phyloP scores from a whole-genome alignment of 2,888 invertebrate genomes.

The Lasioglossum vierecki region DNA sequence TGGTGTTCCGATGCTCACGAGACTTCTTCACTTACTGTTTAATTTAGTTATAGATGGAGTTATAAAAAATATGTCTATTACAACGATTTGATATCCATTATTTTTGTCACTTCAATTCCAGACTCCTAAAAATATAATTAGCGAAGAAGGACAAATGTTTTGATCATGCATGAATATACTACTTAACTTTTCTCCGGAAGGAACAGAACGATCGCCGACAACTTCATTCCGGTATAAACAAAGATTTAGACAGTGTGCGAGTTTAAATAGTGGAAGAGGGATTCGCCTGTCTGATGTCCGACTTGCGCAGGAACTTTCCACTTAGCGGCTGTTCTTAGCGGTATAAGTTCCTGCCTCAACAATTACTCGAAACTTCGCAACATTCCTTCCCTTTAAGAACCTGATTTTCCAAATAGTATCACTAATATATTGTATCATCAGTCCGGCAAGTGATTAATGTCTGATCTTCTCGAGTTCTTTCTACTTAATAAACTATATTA shows the following conservation, averaged over 20 bases:
- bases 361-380: not conserved
- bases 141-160: not conserved
- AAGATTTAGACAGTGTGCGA: not conserved
- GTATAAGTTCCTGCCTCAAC: not conserved
- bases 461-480: not conserved
- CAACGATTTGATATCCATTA: not conserved
- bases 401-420: conserved; percentile 1
- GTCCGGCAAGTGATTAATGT: not conserved
- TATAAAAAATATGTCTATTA: not conserved
- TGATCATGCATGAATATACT: not conserved
- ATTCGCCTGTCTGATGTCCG: not conserved
- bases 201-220: not conserved
- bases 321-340: conserved; percentile 2
- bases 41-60: not conserved
- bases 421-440: not conserved
- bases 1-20: not conserved
- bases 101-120: not conserved
- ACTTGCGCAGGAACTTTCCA: conserved; percentile 1
- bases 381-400: not conserved
- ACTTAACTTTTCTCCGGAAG: not conserved
- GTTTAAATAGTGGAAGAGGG: not conserved
- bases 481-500: not conserved
- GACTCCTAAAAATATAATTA: not conserved
- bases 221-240: not conserved
- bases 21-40: not conserved